Evolutionary conservation across 2,888 invertebrate species (phyloP), one percentile per base, ranked within the genome.

Genomic region (Hetaerina titia): DNA sequence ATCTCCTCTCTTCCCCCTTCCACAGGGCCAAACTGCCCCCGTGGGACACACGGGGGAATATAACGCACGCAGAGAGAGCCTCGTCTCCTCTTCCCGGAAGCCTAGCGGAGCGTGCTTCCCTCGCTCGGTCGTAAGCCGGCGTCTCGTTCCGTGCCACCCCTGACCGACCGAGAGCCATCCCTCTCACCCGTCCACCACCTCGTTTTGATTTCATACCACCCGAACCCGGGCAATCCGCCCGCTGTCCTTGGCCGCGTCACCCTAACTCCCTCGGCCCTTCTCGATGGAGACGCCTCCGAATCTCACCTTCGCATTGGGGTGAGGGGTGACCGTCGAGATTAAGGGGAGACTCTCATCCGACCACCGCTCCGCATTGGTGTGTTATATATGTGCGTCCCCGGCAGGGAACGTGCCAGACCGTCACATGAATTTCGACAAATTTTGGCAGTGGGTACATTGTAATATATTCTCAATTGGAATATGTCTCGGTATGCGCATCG

Each of bases 141-240:
- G 69, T 69, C n/a, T 22, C 22, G 5, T n/a, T 69, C n/a, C 69
- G 69, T 5, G 15, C 11, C 81, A 31, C 17, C n/a, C 31, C 25
- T 81, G 81, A 81, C 81, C 81, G 81, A 81, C 45, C 45, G 45
- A 31, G 11, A 69, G 0, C 69, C 69, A 31, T 6, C 81, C 81
- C 31, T 81, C 25, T 45, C 45, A 45, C 45, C 45, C 45, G 45
- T 45, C 45, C 45, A 45, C 45, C 45, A 45, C 25, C 31, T 81
- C 81, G 81, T 81, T 81, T 81, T 81, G 81, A 81, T 81, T 81
- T 81, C 81, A 81, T 81, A 9, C 69, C 69, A 9, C 22, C n/a
- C 69, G 69, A 22, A 9, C 69, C 69, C 69, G 11, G 81, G 81
- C 6, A 7, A 81, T 81, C 81, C 81, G 11, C 31, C 81, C n/a